These are phyloP conservation scores for Idris sp. DNA, from an alignment of 1,140 invertebrate species.

Conservation along the genomic window DNA sequence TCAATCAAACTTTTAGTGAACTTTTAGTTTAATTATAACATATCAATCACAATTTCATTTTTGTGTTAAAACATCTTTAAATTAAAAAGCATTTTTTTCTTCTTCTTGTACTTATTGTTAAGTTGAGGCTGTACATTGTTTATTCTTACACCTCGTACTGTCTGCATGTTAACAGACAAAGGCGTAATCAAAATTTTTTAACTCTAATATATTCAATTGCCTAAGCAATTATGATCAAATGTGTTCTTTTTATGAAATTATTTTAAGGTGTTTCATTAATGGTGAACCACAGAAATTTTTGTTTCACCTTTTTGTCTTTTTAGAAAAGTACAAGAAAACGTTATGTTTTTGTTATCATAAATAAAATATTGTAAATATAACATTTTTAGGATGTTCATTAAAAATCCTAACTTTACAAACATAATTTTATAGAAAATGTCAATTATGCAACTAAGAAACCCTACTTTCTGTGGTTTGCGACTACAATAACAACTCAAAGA, in stretches of 20 bases:
- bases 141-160: conserved; percentile 16
- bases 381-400: too few species aligned
- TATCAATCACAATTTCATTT: conserved; percentile 17
- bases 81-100: conserved; percentile 34
- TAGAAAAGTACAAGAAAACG: too few species aligned
- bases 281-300: too few species aligned
- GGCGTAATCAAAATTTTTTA: conserved; percentile 47
- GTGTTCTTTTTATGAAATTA: conserved; percentile 36
- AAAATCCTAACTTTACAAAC: too few species aligned
- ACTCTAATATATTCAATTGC: conserved; percentile 15
- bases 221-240: conserved; percentile 18
- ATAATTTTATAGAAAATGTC: too few species aligned
- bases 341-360: too few species aligned
- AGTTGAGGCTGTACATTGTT: conserved; percentile 31
- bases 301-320: too few species aligned
- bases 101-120: conserved; percentile 37
- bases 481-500: too few species aligned
- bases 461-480: conserved; percentile 8
- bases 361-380: too few species aligned
- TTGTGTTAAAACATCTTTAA: too few species aligned
- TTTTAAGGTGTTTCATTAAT: conserved; percentile 11
- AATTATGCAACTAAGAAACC: too few species aligned
- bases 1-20: conserved; percentile 5
- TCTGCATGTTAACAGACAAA: conserved; percentile 16
- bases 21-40: conserved; percentile 8